Percentiles rank a stretch among this genome's conserved stretches.
phyloP scores from a whole-genome alignment of 2,888 invertebrate species.

The Epirrhoe alternata region DNA sequence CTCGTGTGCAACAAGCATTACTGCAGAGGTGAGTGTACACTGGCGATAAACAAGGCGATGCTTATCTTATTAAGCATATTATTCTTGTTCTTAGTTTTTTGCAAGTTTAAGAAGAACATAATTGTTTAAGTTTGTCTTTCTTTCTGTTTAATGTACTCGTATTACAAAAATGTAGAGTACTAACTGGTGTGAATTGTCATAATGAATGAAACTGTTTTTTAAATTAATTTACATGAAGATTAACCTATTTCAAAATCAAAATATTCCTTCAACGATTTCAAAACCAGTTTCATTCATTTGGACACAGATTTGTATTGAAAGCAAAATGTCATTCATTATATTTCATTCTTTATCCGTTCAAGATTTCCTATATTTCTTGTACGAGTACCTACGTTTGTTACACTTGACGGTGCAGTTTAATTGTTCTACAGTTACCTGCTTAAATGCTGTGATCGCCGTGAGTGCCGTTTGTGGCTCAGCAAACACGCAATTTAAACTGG shows the following conservation, averaged over 20 bases:
- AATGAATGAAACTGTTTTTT: too few relatives aligned
- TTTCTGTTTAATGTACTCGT: too few relatives aligned
- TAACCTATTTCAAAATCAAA: too few relatives aligned
- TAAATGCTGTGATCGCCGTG: slow-evolving; percentile 10
- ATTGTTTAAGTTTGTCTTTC: not conserved
- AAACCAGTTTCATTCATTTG: not conserved
- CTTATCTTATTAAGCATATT: slow-evolving; percentile 20
- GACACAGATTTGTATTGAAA: not conserved
- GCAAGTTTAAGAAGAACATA: not conserved
- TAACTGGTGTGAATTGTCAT: not conserved
- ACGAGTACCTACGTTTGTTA: not conserved
- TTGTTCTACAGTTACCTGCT: slow-evolving; percentile 5
- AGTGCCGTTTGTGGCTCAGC: slow-evolving; percentile 10
- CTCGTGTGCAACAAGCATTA: slow-evolving; percentile 57
- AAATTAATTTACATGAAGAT: too few relatives aligned
- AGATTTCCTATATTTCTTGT: not conserved
- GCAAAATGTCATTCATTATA: too few relatives aligned
- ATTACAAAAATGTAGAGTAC: not conserved
- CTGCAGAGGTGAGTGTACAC: slow-evolving; percentile 33
- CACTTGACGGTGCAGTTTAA: slow-evolving; percentile 3
- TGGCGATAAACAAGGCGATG: slow-evolving; percentile 24
- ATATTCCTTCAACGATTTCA: not conserved
- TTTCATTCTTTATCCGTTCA: not conserved
- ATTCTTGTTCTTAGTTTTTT: slow-evolving; percentile 8
- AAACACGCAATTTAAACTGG: slow-evolving; percentile 8